Base-by-base conservation (phyloP, 2,797 vertebrate genomes). In the Staurois parvus region DNA sequence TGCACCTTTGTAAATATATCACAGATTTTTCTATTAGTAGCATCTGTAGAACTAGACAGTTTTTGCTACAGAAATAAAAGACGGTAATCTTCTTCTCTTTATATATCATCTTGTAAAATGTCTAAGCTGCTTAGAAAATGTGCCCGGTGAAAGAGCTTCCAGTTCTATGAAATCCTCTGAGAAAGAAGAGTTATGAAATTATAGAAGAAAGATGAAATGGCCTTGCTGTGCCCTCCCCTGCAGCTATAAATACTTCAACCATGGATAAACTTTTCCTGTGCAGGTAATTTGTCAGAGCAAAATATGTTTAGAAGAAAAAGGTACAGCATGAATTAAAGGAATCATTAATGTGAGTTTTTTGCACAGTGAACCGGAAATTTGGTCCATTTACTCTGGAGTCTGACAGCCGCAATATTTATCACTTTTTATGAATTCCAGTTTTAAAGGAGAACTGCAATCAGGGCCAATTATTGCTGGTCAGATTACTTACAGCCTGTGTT, bases 161-260 rank as follows among this genome's bases (percentile, higher is more conserved):
- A 45, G 88, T 67, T 72, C 76, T 84, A 88, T 40, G 77, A 87
- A 87, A 88, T 79, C 85, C 88, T 79, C 83, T 84, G 91, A 89
- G 89, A 62, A 77, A 84, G 68, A 78, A 78, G 84, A 89, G 88
- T 88, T 89, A 42, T 84, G 88, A 90, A 87, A 89, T 84, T 88
- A 88, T 88, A 91, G 56, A 84, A 73, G 26, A 62, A 72, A 88
- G 87, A 88, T 88, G 88, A 89, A 89, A 69, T 77, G 85, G 81
- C 83, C 89, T 90, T 92, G 84, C 77, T 83, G 90, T 83, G 83
- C 48, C 83, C 88, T 89, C 32, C 37, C 75, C 85, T 88, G n/a
- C 67, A 83, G 87, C 91, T 92, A 86, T 87, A 88, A 91, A 88
- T 79, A 84, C 45, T 85, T 85, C 84, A 88, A 28, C 70, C 76